Conservation (phyloP, 2,113 vertebrate genomes). For the Menidia beryllina region DNA sequence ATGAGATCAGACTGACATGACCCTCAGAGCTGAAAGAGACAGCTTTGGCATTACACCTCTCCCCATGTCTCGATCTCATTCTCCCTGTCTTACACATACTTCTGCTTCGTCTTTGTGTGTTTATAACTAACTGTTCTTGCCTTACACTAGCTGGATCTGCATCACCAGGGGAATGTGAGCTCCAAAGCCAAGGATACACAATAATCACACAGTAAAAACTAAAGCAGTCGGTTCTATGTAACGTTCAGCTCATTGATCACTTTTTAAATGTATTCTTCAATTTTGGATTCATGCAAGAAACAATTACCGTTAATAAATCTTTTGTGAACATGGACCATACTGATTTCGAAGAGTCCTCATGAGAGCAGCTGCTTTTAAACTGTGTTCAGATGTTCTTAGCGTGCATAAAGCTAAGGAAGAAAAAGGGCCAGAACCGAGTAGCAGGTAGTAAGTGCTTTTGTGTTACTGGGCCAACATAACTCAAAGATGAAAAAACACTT, state of each 20-base stretch:
- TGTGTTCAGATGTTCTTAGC: background rate
- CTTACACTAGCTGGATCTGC: slow-evolving; percentile 22
- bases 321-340: too few species aligned
- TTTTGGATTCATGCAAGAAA: too few species aligned
- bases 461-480: background rate
- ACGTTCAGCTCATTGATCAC: too few species aligned
- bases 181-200: slow-evolving; percentile 2
- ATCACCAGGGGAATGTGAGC: slow-evolving; percentile 2
- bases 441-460: background rate
- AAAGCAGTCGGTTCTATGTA: too few species aligned
- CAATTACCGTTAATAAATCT: too few species aligned
- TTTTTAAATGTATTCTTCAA: too few species aligned
- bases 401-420: background rate
- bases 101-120: slow-evolving; percentile 44
- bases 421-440: too few species aligned
- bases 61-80: slow-evolving; percentile 55
- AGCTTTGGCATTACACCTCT: slow-evolving; percentile 75
- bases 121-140: slow-evolving; percentile 16
- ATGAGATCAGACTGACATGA: slow-evolving; percentile 81
- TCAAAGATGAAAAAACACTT: background rate
- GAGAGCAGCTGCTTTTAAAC: background rate
- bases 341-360: background rate
- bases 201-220: background rate
- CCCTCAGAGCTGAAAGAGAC: slow-evolving; percentile 78
- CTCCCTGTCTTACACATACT: slow-evolving; percentile 57